Conservation (phyloP, 92 coral and sea anemone genomes). For the Zoanthus gigantus region DNA sequence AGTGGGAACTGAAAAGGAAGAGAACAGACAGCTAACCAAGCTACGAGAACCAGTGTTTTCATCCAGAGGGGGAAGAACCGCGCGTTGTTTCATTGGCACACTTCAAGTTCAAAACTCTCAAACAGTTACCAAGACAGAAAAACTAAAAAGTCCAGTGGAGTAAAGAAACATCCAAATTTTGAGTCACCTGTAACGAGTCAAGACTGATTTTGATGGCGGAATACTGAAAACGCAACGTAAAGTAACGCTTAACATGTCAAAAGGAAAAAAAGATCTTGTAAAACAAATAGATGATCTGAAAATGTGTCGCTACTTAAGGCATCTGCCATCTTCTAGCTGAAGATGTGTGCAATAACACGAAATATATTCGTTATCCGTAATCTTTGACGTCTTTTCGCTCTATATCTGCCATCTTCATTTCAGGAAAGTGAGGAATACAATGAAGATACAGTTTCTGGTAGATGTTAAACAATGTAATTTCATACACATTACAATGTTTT, state of each 20-base stretch:
- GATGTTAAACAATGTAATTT: not conserved
- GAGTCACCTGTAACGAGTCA: not conserved
- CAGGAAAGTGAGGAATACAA: conserved; percentile 19
- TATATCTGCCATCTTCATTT: conserved; percentile 13
- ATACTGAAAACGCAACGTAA: not conserved
- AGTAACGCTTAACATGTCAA: not conserved
- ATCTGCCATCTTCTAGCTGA: conserved; percentile 7
- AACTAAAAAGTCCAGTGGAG: not conserved
- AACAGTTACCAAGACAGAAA: not conserved
- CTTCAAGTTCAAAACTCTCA: not conserved
- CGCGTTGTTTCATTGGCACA: not conserved
- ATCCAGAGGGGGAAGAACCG: not conserved
- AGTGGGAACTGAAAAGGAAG: not conserved
- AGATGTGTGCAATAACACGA: too few relatives aligned
- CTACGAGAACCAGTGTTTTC: not conserved
- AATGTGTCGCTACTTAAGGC: conserved; percentile 38
- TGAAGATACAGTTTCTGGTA: not conserved
- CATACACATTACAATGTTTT: not conserved
- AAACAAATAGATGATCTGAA: conserved; percentile 30
- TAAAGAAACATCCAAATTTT: not conserved
- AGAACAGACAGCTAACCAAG: not conserved
- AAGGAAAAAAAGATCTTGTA: conserved; percentile 12
- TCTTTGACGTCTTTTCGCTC: too few relatives aligned
- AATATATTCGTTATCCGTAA: too few relatives aligned
- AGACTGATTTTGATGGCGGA: not conserved